These are phyloP conservation scores for Myiagra hebetior DNA, from an alignment of 2,113 vertebrate genomes.

Conservation along the genomic window DNA sequence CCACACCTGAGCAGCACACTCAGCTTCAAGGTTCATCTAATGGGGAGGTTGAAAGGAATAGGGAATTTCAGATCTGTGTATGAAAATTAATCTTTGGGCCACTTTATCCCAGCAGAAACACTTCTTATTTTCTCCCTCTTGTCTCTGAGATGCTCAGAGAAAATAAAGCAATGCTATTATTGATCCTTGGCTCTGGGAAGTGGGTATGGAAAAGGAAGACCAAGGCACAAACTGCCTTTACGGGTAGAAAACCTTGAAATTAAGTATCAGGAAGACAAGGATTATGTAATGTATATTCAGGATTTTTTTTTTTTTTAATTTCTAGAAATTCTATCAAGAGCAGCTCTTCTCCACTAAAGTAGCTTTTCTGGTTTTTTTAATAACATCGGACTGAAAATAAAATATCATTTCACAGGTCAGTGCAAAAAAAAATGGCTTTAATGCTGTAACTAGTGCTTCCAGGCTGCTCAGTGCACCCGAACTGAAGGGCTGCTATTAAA, in stretches of 20 bases:
- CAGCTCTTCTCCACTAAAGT: background rate
- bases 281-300: background rate
- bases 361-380: background rate
- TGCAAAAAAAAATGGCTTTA: background rate
- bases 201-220: background rate
- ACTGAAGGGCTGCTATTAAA: background rate
- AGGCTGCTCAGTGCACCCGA: background rate
- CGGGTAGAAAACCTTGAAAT: background rate
- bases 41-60: conserved; percentile 43
- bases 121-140: background rate
- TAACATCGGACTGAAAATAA: background rate
- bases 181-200: conserved; percentile 23
- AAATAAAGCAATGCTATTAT: conserved; percentile 23
- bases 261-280: background rate
- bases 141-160: background rate
- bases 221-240: conserved; percentile 18
- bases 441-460: background rate
- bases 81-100: conserved; percentile 48
- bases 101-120: background rate
- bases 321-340: background rate
- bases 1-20: conserved; percentile 29
- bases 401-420: background rate
- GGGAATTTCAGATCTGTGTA: conserved; percentile 49
- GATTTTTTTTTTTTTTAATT: background rate
- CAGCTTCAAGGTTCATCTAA: conserved; percentile 50